phyloP scores from a whole-genome alignment of 2,113 vertebrate genomes.

The Cisticola juncidis region DNA sequence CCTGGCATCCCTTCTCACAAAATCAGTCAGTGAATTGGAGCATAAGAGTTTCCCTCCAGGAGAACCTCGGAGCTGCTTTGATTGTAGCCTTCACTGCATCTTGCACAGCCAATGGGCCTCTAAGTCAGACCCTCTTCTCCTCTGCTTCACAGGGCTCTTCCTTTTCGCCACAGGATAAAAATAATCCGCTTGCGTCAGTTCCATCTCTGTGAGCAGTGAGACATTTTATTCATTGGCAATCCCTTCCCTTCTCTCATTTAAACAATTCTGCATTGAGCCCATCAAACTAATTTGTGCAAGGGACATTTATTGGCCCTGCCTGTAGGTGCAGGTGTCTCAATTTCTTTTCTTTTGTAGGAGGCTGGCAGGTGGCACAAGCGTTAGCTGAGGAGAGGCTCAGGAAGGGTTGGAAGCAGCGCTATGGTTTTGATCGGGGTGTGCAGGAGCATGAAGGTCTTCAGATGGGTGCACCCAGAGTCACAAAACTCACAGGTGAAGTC shows the following conservation, averaged over 20 bases:
- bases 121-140: neutral
- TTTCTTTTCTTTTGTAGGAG: neutral
- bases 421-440: rapidly evolving
- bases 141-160: neutral
- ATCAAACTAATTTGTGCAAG: constrained; percentile 27
- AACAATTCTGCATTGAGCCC: constrained; percentile 37
- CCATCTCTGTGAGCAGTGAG: neutral
- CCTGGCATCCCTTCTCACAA: neutral
- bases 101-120: neutral
- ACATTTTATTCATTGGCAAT: neutral
- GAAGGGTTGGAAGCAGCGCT: rapidly evolving
- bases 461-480: neutral
- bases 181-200: constrained; percentile 56
- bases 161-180: constrained; percentile 22
- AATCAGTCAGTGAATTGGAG: constrained; percentile 16
- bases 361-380: neutral
- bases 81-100: neutral
- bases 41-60: neutral
- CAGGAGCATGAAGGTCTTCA: neutral
- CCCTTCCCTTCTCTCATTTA: constrained; percentile 39
- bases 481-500: neutral
- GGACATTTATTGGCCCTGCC: neutral
- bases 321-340: neutral
- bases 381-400: neutral
- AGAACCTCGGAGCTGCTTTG: neutral